Evolutionary conservation across 1,140 invertebrate genomes (phyloP).

Genomic region (Tribolium castaneum): DNA sequence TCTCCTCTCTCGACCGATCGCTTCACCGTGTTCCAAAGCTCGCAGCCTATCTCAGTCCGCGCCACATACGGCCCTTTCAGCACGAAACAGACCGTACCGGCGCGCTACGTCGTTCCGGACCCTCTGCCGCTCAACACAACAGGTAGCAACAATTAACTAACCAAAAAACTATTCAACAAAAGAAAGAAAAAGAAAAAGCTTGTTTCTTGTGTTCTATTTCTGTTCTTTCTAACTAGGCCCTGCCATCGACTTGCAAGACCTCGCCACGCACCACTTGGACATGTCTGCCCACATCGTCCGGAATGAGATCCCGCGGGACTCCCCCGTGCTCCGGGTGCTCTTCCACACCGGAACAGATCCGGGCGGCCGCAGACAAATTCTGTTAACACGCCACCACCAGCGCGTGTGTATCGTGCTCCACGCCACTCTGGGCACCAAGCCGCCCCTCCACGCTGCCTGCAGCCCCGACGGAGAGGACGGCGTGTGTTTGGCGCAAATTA

Average conservation of each 20-base stretch:
- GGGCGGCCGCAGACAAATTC: constrained; percentile 68
- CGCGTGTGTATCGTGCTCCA: constrained; percentile 81
- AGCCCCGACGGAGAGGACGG: constrained; percentile 90
- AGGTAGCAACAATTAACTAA: constrained; percentile 52
- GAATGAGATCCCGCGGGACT: constrained; percentile 82
- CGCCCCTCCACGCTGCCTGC: constrained; percentile 81
- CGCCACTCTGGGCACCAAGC: constrained; percentile 70
- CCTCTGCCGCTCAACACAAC: constrained; percentile 67
- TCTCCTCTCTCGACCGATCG: constrained; percentile 79
- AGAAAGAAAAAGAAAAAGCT: no score
- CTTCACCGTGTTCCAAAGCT: constrained; percentile 90
- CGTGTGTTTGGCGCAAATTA: constrained; percentile 86
- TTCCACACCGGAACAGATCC: constrained; percentile 89
- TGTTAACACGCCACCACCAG: constrained; percentile 68
- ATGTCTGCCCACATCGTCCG: constrained; percentile 92
- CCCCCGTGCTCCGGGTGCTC: constrained; percentile 86
- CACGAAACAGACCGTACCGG: constrained; percentile 93
- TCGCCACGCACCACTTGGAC: constrained; percentile 81
- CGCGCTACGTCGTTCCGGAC: constrained; percentile 86
- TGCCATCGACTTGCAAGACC: constrained; percentile 73
- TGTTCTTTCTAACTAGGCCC: constrained; percentile 51
- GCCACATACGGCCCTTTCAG: constrained; percentile 93
- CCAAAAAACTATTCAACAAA: no score
- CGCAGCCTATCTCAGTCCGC: constrained; percentile 85
- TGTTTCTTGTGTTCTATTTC: no score